Evolutionary conservation across 2,113 vertebrate species (phyloP), one percentile per base, ranked within the genome.

Genomic region (Scopus umbretta): DNA sequence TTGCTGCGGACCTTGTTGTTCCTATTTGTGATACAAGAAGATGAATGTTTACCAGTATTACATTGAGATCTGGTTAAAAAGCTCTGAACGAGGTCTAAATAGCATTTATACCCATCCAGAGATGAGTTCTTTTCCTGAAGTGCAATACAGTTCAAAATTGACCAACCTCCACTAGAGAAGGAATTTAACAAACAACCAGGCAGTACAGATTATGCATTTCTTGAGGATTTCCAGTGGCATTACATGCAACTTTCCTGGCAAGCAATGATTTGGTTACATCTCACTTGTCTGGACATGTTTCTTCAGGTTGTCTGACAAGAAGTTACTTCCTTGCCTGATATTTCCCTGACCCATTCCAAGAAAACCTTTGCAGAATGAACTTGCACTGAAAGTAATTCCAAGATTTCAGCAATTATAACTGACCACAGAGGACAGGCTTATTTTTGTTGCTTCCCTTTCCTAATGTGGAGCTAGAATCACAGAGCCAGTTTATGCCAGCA

Each of bases 261-360:
- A 90, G 62, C 49, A 76, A 3, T 63, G 27, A 61, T 18, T 30
- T 92, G 26, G 65, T 95, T 88, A 87, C 58, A 32, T 90, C 55
- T 95, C 34, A 14, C 66, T 95, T 90, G 58, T 73, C 74, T 65
- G 89, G 53, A 58, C 25, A 4, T 73, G 66, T 95, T 95, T 95
- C 91, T 96, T 89, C 74, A 76, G 80, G 80, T 94, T 94, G 75
- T 88, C 78, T 65, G 65, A 94, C 80, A 89, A 91, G 73, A 79
- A 81, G 49, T 92, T 91, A 79, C 89, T 92, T 94, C 84, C 78
- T 90, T 91, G 95, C 91, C 56, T 91, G 68, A 36, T 90, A 56
- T 95, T 96, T 96, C 91, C 80, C 66, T 72, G n/a, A 40, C 23
- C 38, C 9, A 40, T 87, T 97, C 93, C 92, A 97, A 96, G 72